A percentile compares a stretch with the other conserved stretches of the same genome.
Conservation (phyloP, 2,113 vertebrate species). For the Columba janthina region DNA sequence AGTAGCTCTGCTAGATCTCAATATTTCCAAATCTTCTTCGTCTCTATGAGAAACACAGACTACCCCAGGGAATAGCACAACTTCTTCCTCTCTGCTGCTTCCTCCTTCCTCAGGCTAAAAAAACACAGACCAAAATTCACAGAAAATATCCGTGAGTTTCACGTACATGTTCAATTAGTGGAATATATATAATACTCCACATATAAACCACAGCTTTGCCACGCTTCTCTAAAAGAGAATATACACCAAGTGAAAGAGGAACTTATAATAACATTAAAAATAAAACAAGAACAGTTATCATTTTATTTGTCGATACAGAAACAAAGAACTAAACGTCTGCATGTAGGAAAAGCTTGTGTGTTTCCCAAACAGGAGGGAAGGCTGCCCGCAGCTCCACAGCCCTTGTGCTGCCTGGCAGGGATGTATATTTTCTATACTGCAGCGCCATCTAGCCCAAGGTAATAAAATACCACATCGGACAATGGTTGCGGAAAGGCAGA, state of each 20-base stretch:
- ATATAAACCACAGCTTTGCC: not conserved
- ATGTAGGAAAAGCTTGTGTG: not conserved
- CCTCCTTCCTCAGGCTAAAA: not conserved
- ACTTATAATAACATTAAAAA: not conserved
- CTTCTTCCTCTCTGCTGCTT: not conserved
- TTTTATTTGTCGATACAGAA: not conserved
- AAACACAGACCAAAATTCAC: not conserved
- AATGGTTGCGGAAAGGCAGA: not conserved
- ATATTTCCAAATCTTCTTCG: not conserved
- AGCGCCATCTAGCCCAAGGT: slow-evolving; percentile 55
- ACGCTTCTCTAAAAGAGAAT: not conserved
- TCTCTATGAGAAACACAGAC: not conserved
- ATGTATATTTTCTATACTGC: not conserved
- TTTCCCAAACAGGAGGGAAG: not conserved
- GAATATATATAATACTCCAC: not conserved
- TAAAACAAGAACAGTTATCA: not conserved
- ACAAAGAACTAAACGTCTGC: not conserved
- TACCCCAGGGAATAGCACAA: not conserved
- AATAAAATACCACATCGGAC: not conserved
- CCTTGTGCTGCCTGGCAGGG: not conserved
- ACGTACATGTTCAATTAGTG: not conserved
- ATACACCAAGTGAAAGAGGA: not conserved
- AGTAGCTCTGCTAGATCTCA: not conserved
- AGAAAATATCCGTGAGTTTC: not conserved
- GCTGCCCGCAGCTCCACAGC: not conserved